Base-by-base conservation (phyloP, 1,140 invertebrate species). In the Papilio dardanus region DNA sequence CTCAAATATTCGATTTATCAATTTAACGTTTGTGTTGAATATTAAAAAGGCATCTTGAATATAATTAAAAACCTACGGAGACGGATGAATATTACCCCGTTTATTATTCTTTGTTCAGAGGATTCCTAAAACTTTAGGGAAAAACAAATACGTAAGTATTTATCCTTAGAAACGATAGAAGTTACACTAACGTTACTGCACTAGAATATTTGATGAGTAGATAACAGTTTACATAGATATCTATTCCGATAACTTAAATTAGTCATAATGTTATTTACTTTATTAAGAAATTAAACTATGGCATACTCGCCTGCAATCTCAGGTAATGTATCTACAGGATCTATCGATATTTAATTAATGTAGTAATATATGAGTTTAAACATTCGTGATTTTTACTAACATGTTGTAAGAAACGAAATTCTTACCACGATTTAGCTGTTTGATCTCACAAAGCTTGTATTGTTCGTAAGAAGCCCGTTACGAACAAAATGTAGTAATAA, bases 201-300 rank as follows among this genome's bases (percentile, higher is more conserved):
- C 79, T 80, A 81, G 79, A 78, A 75, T 80, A 74, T 10, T 21
- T 54, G 46, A 54, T 54, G 46, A 54, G 19, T 21, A 24, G 1
- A 0, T 16, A 46, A 46, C 19, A 2, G 50, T 24, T 24, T 24
- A 6, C 3, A 24, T 54, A 24, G 7, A 54, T 21, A 21, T 19
- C 16, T 7, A 10, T 50, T 50, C 21, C 19, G n/a, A n/a, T n/a
- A n/a, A n/a, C 12, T 42, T 6, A 42, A 42, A 21, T n/a, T 40
- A 40, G 37, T 16, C 16, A 12, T 2, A 42, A 42, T 42, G 7
- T 33, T 33, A 33, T 7, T 33, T 33, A n/a, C 10, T 37, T 12
- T 3, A 12, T 14, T 37, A 12, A 42, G 1, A 42, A 16, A 42
- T 42, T 42, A 16, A 16, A 42, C 40, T 42, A 3, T 16, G 3